Conservation (phyloP, 2,113 vertebrate genomes). For the Urocitellus parryii region DNA sequence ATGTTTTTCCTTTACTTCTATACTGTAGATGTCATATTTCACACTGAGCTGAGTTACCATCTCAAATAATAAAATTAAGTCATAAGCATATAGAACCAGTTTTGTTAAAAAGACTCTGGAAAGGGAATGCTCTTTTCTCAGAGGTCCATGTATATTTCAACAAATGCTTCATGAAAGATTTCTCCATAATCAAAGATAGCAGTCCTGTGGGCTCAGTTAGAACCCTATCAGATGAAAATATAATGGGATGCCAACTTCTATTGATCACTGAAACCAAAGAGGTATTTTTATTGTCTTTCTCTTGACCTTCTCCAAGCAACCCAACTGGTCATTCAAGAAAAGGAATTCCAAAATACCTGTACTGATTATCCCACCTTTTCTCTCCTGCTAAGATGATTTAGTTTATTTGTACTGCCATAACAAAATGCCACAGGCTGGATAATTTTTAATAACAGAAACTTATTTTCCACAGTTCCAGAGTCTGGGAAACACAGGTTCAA, state of each 20-base stretch:
- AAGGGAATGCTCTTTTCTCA: background rate
- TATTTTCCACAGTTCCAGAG: background rate
- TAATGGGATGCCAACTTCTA: background rate
- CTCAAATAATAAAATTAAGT: slow-evolving; percentile 60
- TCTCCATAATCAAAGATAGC: slow-evolving; percentile 51
- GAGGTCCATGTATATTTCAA: slow-evolving; percentile 36
- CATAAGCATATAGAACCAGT: slow-evolving; percentile 65
- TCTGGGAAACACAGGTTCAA: background rate
- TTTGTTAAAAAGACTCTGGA: slow-evolving; percentile 66
- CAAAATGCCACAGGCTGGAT: background rate
- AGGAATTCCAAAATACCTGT: background rate
- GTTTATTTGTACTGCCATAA: background rate
- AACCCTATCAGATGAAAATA: slow-evolving; percentile 1
- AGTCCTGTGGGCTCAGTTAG: background rate
- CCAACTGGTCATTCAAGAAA: background rate
- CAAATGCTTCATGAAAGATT: slow-evolving; percentile 14
- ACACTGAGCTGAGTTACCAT: slow-evolving; percentile 42
- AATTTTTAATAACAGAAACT: background rate
- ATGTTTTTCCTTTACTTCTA: slow-evolving; percentile 53
- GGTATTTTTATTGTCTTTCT: background rate
- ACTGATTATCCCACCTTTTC: background rate
- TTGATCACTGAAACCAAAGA: background rate
- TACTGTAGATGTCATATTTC: background rate
- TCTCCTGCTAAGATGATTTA: background rate
- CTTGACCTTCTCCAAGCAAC: background rate